Evolutionary conservation across 1,140 invertebrate species (phyloP), one percentile per base, ranked within the genome.

Genomic region (Sweltsa coloradensis): DNA sequence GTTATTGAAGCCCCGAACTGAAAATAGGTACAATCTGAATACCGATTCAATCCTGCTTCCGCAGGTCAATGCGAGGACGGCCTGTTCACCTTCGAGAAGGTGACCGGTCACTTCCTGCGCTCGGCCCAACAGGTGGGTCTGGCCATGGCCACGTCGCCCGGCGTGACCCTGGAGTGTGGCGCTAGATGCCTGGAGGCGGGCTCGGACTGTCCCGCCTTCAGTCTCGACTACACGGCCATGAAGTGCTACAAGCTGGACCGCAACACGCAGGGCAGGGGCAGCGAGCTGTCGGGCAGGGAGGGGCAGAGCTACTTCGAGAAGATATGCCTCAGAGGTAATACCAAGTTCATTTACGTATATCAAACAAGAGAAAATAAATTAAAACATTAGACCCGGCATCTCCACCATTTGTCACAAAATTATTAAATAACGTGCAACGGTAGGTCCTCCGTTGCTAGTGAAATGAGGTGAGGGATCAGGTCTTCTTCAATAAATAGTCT

Each of bases 271-370:
- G 69, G 68, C 1, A 50, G 68, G 6, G 59, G 61, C 1, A 58
- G 61, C 19, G 67, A 70, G 18, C 53, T 73, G 9, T 58, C 61
- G 0, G 51, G 57, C 9, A 55, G 62, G 24, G 62, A 66, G 31
- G 67, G 63, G 3, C 61, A 63, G 40, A 69, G 63, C 50, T 72
- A 68, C 50, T 72, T 69, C 55, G 70, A 72, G 50, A 72, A 72
- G 46, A 64, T 72, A 29, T 72, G 70, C 40, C 53, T 72, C 5
- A 52, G 66, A 51, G 70, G 68, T 66, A n/a, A n/a, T n/a, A n/a
- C n/a, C n/a, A n/a, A n/a, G n/a, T n/a, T n/a, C n/a, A n/a, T n/a
- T n/a, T n/a, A n/a, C n/a, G n/a, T n/a, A n/a, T n/a, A n/a, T n/a
- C n/a, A n/a, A n/a, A n/a, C n/a, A n/a, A n/a, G n/a, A n/a, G n/a